These are phyloP conservation scores for Aphaenogaster rudis DNA, from an alignment of 1,140 invertebrate genomes.

Conservation along the genomic window DNA sequence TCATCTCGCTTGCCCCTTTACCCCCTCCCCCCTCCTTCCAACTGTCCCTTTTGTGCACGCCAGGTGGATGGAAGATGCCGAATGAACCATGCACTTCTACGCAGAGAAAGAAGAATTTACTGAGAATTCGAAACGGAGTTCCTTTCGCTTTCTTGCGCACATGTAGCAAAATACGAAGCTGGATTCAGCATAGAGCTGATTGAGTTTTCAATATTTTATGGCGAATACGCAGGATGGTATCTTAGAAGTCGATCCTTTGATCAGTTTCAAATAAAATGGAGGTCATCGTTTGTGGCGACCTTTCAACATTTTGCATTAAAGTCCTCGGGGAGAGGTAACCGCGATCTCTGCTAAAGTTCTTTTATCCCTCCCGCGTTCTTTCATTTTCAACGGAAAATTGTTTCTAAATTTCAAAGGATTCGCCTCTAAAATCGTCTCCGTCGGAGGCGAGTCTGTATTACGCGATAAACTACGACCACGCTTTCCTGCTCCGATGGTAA, in stretches of 20 bases:
- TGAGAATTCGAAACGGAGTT: neutral
- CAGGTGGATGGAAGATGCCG: neutral
- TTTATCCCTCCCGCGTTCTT: neutral
- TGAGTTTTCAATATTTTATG: slow-evolving; percentile 26
- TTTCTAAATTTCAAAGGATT: slow-evolving; percentile 12
- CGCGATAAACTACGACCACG: neutral
- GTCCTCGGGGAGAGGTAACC: neutral
- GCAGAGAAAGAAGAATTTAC: too few relatives aligned
- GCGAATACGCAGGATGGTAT: neutral
- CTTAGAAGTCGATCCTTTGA: neutral
- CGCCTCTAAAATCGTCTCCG: neutral
- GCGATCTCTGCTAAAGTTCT: neutral
- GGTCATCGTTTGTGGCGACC: neutral
- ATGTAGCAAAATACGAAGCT: neutral
- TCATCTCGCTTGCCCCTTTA: neutral
- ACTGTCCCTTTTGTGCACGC: neutral
- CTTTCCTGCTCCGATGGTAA: neutral
- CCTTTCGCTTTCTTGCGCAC: neutral
- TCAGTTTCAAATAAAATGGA: slow-evolving; percentile 17
- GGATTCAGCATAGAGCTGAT: neutral
- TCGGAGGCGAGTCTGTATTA: neutral
- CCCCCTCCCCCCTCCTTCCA: too few relatives aligned
- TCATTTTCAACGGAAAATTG: slow-evolving; percentile 15
- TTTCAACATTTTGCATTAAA: slow-evolving; percentile 8
- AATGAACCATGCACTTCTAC: neutral